phyloP scores from a whole-genome alignment of 2,888 invertebrate genomes.

The Ormyrus thymus region DNA sequence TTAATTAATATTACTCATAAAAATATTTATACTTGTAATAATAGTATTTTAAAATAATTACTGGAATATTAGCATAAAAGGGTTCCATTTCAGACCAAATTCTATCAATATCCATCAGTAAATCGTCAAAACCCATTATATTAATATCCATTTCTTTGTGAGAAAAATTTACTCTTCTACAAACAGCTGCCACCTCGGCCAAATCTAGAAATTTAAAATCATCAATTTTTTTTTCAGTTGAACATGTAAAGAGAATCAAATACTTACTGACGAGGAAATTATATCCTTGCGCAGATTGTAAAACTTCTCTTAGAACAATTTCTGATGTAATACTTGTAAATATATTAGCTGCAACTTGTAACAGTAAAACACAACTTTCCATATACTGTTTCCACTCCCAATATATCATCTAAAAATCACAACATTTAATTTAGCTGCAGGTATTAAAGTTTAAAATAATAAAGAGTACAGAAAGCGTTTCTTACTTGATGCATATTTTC shows the following conservation, averaged over 20 bases:
- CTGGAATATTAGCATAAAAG: slow-evolving; percentile 73
- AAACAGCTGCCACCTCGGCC: slow-evolving; percentile 75
- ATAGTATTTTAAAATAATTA: slow-evolving; percentile 58
- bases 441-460: background rate
- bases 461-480: slow-evolving; percentile 15
- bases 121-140: slow-evolving; percentile 72
- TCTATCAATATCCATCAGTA: slow-evolving; percentile 73
- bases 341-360: slow-evolving; percentile 77
- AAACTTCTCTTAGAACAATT: slow-evolving; percentile 77
- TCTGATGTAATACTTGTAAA: slow-evolving; percentile 77
- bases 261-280: slow-evolving; percentile 77
- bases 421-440: slow-evolving; percentile 24
- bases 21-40: background rate
- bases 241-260: background rate
- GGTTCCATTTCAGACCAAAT: slow-evolving; percentile 75
- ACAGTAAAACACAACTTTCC: slow-evolving; percentile 76
- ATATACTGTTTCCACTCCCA: slow-evolving; percentile 75
- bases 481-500: slow-evolving; percentile 70
- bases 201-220: slow-evolving; percentile 67
- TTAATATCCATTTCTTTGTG: slow-evolving; percentile 73
- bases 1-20: slow-evolving; percentile 5
- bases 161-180: slow-evolving; percentile 74
- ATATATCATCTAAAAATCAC: slow-evolving; percentile 67
- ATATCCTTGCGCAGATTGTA: slow-evolving; percentile 76
- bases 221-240: background rate